Base-by-base conservation (phyloP, 2,888 invertebrate genomes). In the Opisthograptis luteolata region DNA sequence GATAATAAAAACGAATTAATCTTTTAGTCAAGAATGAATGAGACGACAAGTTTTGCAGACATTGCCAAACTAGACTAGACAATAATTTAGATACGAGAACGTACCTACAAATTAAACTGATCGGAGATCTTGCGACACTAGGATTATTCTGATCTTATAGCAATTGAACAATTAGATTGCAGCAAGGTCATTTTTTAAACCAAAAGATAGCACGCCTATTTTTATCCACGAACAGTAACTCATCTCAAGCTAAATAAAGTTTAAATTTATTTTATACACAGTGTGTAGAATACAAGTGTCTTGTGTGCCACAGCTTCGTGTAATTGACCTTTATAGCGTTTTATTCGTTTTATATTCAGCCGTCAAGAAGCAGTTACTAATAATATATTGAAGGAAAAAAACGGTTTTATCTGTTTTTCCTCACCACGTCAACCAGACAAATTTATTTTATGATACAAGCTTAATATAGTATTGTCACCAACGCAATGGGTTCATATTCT, bases 101-200 rank as follows among this genome's bases (percentile, higher is more conserved):
- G 52, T 49, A 48, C 25, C 34, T 22, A 37, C n/a, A 40, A 41
- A n/a, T n/a, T n/a, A n/a, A 52, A 17, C 20, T 24, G 37, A 49
- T 35, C 19, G 19, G 13, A 40, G 25, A 43, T 34, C 30, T 52
- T 55, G 40, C 53, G 20, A 50, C 41, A 58, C 20, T 39, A 52
- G 46, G 58, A 60, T 55, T 55, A 58, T 45, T 48, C 39, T 37
- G 24, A 27, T 44, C 25, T 43, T 28, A 35, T 36, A 46, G 32
- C 37, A 41, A 55, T 43, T 43, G 50, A 46, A 47, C 52, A 63
- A 60, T 58, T 59, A 60, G 48, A 58, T 55, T 46, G 56, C 27
- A 34, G 13, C 57, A 62, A 62, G 64, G 66, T 56, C 49, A 52
- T 41, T 20, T 17, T 32, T 42, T 5, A 31, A 19, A 42, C 25